Base-by-base conservation (phyloP, 2,797 vertebrate species). In the Urocyon cinereoargenteus region DNA sequence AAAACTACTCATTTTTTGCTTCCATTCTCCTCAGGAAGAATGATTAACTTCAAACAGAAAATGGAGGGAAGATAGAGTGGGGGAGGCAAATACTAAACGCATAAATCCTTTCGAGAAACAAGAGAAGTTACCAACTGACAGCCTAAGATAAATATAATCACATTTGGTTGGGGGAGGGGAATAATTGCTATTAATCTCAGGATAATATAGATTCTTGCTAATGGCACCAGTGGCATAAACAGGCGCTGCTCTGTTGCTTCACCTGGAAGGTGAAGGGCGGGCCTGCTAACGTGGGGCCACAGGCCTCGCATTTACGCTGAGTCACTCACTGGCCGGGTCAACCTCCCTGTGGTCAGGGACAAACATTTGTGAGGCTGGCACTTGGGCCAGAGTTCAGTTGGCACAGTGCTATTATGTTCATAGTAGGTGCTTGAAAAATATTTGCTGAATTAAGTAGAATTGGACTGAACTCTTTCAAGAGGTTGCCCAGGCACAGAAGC, bases 21-120 rank as follows among this genome's bases (percentile, higher is more conserved):
- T 45, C 40, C 21, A 3, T 59, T 94, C 31, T 93, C 24, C 11
- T 79, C 24, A 0, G 11, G 45, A 82, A 81, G 59, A 70, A 82
- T 53, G 40, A 91, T 96, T 87, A 82, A 95, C 66, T 73, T 90
- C 91, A 96, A 90, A 90, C 62, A 82, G 70, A 85, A 96, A 73
- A 53, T 2, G 34, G 24, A 64, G 78, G 22, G 86, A 34, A 95
- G 95, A 61, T n/a, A 77, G 18, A 85, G 18, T 31, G 57, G 45
- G 24, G 45, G 55, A 34, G 79, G 15, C 53, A 92, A 96, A 66
- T 68, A 64, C 34, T 51, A 36, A 82, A 81, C 55, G 21, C 45
- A 49, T 68, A 83, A 92, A 55, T 88, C 72, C 51, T 86, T 91
- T 49, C 0, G 31, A 61, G 31, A 86, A 93, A 57, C 66, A 26